Base-by-base conservation (phyloP, 2,797 vertebrate species). In the Manis crassicaudata region DNA sequence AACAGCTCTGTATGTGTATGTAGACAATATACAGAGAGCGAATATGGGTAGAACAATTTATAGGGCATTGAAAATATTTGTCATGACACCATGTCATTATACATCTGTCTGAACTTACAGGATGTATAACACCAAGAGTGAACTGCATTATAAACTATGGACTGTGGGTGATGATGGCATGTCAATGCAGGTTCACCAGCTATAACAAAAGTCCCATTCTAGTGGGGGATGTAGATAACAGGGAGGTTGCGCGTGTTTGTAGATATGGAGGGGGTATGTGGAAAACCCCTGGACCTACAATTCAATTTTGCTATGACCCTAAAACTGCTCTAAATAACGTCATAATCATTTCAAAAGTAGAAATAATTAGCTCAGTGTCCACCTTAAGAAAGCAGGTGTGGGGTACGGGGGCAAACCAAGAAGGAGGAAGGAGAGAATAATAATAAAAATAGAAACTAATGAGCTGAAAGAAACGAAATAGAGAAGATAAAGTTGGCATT, bases 381-480 rank as follows among this genome's bases (percentile, higher is more conserved):
- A 75, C 7, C 20, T 65, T 81, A 70, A 40, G 40, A 76, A 92
- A 77, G 46, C 46, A 46, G 46, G 5, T 25, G 52, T 25, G 46
- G 14, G 21, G 1, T 8, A 37, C 7, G 2, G 11, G 46, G 46
- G 46, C 46, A 35, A 43, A 62, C 3, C 63, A 70, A 29, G 21
- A 29, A 50, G 27, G 40, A 52, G 8, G 6, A 68, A 89, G 43
- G 35, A 56, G 54, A 52, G 9, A 86, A 23, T 1, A 77, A 56
- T 3, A 90, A 84, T 7, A 89, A 63, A 91, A 88, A 79, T 29
- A 68, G 80, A 93, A 73, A 68, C 11, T 29, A 88, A 94, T 67
- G 6, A 85, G 54, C 37, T 54, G 20, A 93, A 94, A 77, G 18
- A 84, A 93, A 70, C 3, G 40, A 75, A 81, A 86, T 0, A 56